Percentiles rank a stretch among this genome's conserved stretches.
phyloP scores from a whole-genome alignment of 2,113 vertebrate genomes.

The Okapia johnstoni region DNA sequence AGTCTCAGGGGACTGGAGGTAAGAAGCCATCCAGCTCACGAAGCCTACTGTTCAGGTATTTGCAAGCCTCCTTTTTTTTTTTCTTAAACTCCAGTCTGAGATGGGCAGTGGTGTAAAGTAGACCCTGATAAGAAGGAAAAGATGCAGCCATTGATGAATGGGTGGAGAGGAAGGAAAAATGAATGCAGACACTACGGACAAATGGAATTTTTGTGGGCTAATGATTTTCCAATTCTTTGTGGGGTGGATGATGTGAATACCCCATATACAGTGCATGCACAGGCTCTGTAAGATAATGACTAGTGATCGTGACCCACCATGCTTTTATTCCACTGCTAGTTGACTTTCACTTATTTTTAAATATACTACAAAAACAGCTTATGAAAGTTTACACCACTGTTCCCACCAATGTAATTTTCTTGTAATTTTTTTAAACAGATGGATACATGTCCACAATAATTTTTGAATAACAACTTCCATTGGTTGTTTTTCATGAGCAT shows the following conservation, averaged over 20 bases:
- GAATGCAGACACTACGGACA: background rate
- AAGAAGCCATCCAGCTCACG: background rate
- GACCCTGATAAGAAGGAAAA: background rate
- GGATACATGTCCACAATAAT: background rate
- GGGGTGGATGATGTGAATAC: background rate
- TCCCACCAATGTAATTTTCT: background rate
- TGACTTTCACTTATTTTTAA: background rate
- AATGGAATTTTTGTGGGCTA: background rate
- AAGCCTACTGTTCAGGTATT: background rate
- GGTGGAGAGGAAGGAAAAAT: background rate
- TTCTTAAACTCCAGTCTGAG: background rate
- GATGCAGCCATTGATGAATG: background rate
- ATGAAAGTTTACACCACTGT: background rate
- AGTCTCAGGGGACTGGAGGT: background rate
- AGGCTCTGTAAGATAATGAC: background rate
- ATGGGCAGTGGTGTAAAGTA: background rate
- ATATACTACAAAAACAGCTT: background rate
- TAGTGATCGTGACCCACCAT: background rate
- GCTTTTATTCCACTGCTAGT: background rate
- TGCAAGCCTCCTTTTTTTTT: background rate
- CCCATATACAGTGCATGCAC: background rate
- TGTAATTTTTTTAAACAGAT: background rate
- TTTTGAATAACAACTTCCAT: background rate
- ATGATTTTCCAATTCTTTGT: conserved; percentile 15
- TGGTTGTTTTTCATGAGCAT: background rate